Conservation (phyloP, 2,113 vertebrate genomes). For the Microcebus lehilahytsara region DNA sequence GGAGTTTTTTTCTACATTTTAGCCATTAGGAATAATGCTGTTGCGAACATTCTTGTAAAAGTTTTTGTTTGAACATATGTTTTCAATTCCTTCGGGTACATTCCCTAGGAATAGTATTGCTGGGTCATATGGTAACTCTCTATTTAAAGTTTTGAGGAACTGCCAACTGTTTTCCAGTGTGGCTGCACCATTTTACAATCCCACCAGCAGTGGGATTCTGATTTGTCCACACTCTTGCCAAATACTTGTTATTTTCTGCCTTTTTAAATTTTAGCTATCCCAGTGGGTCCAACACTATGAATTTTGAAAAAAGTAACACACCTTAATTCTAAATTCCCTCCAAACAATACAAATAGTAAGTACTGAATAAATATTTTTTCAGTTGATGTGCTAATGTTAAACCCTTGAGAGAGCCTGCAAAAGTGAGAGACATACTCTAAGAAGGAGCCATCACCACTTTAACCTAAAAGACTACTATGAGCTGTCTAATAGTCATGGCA, state of each 20-base stretch:
- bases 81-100: not conserved
- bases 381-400: not conserved
- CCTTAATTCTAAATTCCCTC: not conserved
- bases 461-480: not conserved
- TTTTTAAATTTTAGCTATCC: conserved; percentile 1
- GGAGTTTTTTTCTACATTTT: not conserved
- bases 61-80: not conserved
- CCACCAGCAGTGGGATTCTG: not conserved
- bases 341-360: not conserved
- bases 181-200: not conserved
- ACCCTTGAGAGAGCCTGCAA: not conserved
- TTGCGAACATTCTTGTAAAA: not conserved
- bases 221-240: not conserved
- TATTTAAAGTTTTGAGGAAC: not conserved
- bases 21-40: not conserved
- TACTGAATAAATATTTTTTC: not conserved
- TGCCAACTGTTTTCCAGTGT: not conserved
- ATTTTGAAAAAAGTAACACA: not conserved
- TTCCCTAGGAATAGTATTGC: not conserved
- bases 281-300: not conserved
- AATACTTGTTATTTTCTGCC: not conserved
- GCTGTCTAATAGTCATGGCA: not conserved
- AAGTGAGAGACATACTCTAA: not conserved
- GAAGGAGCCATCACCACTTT: not conserved
- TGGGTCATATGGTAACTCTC: not conserved